A percentile compares a stretch with the other conserved stretches of the same genome.
These are phyloP conservation scores for Cancer borealis DNA, from an alignment of 2,888 invertebrate genomes.

Conservation along the genomic window DNA sequence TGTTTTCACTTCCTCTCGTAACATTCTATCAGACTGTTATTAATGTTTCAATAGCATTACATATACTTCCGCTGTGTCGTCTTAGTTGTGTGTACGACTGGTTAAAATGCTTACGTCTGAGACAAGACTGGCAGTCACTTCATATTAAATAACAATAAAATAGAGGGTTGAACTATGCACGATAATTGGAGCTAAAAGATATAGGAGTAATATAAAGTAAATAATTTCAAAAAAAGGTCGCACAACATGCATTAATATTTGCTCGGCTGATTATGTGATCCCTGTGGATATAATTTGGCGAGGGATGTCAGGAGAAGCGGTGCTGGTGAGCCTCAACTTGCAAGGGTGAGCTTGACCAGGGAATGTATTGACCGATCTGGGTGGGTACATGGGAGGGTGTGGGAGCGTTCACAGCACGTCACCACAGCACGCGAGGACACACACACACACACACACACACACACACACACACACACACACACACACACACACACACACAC, in stretches of 20 bases:
- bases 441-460: constrained; percentile 55
- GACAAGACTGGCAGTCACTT: neutral
- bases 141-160: neutral
- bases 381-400: neutral
- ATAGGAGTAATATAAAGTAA: neutral
- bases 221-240: neutral
- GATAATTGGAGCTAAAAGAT: neutral
- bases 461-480: constrained; percentile 55
- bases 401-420: neutral
- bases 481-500: constrained; percentile 41
- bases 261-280: neutral
- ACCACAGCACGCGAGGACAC: constrained; percentile 1
- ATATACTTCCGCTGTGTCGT: neutral
- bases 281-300: neutral
- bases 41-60: neutral
- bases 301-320: neutral
- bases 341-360: constrained; percentile 8
- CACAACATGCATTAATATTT: neutral
- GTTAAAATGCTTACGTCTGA: neutral
- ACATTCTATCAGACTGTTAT: neutral
- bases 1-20: neutral
- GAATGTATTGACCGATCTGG: constrained; percentile 15
- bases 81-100: neutral
- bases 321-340: neutral
- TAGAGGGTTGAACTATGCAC: neutral